phyloP scores from a whole-genome alignment of 2,888 invertebrate species.

The Sacculina carcini region DNA sequence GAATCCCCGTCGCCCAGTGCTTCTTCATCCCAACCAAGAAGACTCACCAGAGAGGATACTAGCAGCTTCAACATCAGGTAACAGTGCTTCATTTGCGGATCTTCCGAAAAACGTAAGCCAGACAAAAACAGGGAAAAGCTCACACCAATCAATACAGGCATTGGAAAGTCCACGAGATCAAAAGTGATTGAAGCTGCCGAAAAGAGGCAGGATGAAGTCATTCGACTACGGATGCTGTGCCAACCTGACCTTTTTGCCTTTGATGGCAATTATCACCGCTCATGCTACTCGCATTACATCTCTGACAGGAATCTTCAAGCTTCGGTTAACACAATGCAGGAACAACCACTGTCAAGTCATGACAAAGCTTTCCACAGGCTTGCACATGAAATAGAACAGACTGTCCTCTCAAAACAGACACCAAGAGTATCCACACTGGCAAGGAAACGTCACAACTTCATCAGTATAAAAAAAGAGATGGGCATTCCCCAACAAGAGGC shows the following conservation, averaged over 20 bases:
- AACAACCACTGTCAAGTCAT: not conserved
- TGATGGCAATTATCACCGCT: not conserved
- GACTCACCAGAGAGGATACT: no score
- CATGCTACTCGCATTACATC: not conserved
- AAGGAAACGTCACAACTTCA: not conserved
- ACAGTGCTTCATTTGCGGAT: no score
- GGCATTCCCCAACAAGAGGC: constrained; percentile 1
- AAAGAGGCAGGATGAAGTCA: not conserved
- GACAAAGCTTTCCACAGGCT: not conserved
- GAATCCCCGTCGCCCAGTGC: no score
- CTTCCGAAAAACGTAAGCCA: no score
- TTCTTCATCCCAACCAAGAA: no score
- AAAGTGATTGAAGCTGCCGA: constrained; percentile 3
- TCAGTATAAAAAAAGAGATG: not conserved
- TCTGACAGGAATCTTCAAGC: not conserved
- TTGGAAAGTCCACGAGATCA: not conserved
- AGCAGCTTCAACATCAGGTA: no score
- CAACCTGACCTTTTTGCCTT: constrained; percentile 1
- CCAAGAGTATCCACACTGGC: not conserved
- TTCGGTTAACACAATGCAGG: not conserved
- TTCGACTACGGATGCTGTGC: constrained; percentile 1
- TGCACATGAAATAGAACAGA: not conserved
- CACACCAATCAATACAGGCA: not conserved
- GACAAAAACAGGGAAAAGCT: no score
- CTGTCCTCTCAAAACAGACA: no score